Percentiles rank a stretch among this genome's conserved stretches.
Conservation (phyloP, 2,113 vertebrate species). For the Sterna hirundo region DNA sequence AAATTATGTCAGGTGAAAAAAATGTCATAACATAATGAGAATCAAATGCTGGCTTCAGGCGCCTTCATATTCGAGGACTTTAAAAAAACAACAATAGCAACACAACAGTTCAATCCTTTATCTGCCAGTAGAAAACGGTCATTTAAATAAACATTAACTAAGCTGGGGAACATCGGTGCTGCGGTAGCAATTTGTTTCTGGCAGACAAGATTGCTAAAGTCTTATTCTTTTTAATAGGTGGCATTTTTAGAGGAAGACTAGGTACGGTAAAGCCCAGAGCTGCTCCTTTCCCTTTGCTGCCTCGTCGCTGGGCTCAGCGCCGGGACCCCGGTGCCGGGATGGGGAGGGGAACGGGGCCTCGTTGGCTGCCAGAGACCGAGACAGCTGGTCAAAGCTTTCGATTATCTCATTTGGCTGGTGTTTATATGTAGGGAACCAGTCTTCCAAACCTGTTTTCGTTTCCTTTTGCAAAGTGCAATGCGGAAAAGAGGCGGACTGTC, state of each 20-base stretch:
- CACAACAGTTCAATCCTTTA: slow-evolving; percentile 37
- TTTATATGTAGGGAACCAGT: fast-evolving
- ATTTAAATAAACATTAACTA: slow-evolving; percentile 49
- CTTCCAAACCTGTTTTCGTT: neutral
- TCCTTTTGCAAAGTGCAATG: fast-evolving
- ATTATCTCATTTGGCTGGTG: fast-evolving
- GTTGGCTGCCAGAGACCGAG: fast-evolving
- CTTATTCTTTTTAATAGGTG: neutral
- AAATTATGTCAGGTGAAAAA: slow-evolving; percentile 57
- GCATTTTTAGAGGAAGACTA: neutral
- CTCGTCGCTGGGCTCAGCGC: neutral
- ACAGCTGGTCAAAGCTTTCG: fast-evolving
- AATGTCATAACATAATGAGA: slow-evolving; percentile 65
- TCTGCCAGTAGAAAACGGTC: slow-evolving; percentile 6
- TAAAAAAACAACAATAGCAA: slow-evolving; percentile 42
- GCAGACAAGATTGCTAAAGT: neutral
- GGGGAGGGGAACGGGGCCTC: neutral
- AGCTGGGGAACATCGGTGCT: neutral
- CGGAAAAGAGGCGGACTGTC: fast-evolving
- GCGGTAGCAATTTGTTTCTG: neutral
- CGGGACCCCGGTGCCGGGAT: neutral
- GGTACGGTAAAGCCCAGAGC: neutral
- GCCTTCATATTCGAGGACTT: slow-evolving; percentile 20
- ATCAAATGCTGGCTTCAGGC: slow-evolving; percentile 54
- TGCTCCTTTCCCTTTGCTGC: neutral